A percentile compares a stretch with the other conserved stretches of the same genome.
phyloP scores from a whole-genome alignment of 2,113 vertebrate species.

The Puma concolor region DNA sequence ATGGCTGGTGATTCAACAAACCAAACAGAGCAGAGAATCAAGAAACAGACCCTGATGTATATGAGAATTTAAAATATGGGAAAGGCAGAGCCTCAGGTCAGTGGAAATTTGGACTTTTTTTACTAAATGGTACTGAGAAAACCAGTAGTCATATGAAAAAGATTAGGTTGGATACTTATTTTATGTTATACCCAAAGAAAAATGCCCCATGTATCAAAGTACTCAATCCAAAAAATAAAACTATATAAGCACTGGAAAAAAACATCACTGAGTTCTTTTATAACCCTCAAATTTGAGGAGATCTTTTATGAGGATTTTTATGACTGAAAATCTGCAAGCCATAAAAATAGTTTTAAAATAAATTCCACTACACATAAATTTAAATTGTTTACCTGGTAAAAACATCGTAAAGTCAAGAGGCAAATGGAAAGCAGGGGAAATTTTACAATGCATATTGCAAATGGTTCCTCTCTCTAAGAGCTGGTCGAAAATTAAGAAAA shows the following conservation, averaged over 20 bases:
- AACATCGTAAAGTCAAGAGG: background rate
- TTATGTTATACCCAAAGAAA: background rate
- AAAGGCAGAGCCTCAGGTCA: background rate
- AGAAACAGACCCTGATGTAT: background rate
- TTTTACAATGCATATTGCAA: background rate
- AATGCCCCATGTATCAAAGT: background rate
- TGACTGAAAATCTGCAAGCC: constrained; percentile 16
- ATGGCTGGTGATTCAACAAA: background rate
- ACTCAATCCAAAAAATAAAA: constrained; percentile 1
- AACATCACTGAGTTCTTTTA: background rate
- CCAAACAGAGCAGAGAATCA: background rate
- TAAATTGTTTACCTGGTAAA: background rate
- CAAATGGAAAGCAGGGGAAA: background rate
- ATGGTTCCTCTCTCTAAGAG: background rate
- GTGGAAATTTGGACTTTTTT: background rate
- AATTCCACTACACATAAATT: background rate
- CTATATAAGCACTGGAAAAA: background rate
- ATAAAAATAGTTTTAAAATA: constrained; percentile 5
- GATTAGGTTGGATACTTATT: background rate
- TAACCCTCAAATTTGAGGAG: background rate
- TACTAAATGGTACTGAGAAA: background rate
- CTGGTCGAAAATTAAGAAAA: background rate
- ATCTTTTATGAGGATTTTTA: background rate
- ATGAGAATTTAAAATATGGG: background rate
- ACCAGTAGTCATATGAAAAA: background rate